Evolutionary conservation across 64 coral and sea anemone species (phyloP).

Genomic region (Pocillopora verrucosa): DNA sequence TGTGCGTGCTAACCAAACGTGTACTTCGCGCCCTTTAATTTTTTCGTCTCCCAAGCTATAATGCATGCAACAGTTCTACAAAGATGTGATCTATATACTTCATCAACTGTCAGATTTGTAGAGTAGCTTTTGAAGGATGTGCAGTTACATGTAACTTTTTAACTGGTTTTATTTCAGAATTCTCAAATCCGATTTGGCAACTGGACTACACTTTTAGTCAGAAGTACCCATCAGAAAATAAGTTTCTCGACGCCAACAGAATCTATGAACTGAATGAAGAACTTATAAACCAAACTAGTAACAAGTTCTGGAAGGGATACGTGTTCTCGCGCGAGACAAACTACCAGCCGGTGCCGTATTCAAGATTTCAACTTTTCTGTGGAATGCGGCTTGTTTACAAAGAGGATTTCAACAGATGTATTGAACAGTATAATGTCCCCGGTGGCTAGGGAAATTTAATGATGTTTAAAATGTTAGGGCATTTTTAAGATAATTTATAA

Average conservation of each 20-base stretch:
- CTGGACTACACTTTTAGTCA: slow-evolving; percentile 68
- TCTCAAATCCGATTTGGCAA: slow-evolving; percentile 58
- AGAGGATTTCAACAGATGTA: slow-evolving; percentile 67
- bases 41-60: too few relatives aligned
- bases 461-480: too few relatives aligned
- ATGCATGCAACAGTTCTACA: too few relatives aligned
- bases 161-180: slow-evolving; percentile 25
- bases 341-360: slow-evolving; percentile 72
- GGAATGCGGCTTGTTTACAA: slow-evolving; percentile 64
- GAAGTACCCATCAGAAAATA: slow-evolving; percentile 70
- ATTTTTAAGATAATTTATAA: too few relatives aligned
- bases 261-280: slow-evolving; percentile 83
- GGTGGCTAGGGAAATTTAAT: slow-evolving; percentile 60
- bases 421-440: slow-evolving; percentile 68
- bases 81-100: too few relatives aligned
- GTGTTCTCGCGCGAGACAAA: slow-evolving; percentile 67
- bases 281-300: slow-evolving; percentile 74
- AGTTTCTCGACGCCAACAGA: slow-evolving; percentile 71
- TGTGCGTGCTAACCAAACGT: too few relatives aligned
- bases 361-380: slow-evolving; percentile 81
- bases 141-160: background rate
- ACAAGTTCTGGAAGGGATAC: slow-evolving; percentile 68
- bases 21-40: too few relatives aligned
- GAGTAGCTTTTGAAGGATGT: too few relatives aligned
- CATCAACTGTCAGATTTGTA: too few relatives aligned